Base-by-base conservation (phyloP, 2,888 invertebrate genomes). In the Pherbina coryleti region DNA sequence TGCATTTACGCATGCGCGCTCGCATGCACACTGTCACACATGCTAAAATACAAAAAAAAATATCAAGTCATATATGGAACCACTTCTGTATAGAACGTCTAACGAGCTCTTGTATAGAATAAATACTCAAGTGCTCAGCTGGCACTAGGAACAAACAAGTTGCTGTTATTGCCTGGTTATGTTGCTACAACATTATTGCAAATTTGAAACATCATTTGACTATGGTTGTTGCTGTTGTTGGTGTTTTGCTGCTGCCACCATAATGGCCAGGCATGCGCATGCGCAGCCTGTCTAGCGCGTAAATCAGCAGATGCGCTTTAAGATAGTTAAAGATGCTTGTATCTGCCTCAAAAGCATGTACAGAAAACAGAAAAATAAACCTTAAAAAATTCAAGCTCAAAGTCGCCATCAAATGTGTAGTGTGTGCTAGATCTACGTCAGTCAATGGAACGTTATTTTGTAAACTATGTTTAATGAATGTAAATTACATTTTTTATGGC, bases 221-320 rank as follows among this genome's bases (percentile, higher is more conserved):
- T 64, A 77, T 78, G 69, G 76, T 75, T 77, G 78, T 34, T 67
- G 80, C 75, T 76, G 79, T 77, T 82, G 83, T 83, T 84, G 82
- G 79, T 82, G 82, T 81, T 84, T 84, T 80, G 82, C 83, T 11
- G 67, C 22, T 25, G 67, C 60, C 14, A 31, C 25, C 11, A 44
- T 44, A 44, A 44, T 44, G 44, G 44, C 14, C 44, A 44, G 4
- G 44, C 7, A 11, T 44, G 44, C 11, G 14, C 44, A 28, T 62
- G 44, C 76, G 44, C 53, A 19, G 72, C 80, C 80, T 82, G 82
- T 82, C 80, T 80, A 57, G 72, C 80, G 82, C 80, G 82, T 82
- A 82, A 82, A 82, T 82, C 80, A 82, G 80, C 78, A 82, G 82
- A 82, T 82, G 81, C 79, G 81, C 82, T 81, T 82, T 71, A 74